These are phyloP conservation scores for Aptenodytes patagonicus DNA, from an alignment of 2,113 vertebrate genomes.

Conservation along the genomic window DNA sequence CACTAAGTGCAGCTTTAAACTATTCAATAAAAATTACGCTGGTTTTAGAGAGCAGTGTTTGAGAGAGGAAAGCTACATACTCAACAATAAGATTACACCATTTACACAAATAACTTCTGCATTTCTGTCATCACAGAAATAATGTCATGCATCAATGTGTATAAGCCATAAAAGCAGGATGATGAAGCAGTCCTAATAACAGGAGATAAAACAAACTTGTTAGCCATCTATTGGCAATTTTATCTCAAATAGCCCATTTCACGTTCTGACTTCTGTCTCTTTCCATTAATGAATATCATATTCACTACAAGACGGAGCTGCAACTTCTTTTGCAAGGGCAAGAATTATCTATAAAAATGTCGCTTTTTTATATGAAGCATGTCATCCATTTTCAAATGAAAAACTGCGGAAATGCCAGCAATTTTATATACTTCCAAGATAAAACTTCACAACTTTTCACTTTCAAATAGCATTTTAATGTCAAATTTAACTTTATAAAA, in stretches of 20 bases:
- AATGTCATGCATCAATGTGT: neutral
- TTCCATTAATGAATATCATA: neutral
- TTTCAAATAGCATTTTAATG: neutral
- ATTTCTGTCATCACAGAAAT: neutral
- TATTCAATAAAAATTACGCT: constrained; percentile 1
- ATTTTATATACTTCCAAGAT: neutral
- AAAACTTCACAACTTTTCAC: neutral
- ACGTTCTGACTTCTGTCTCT: neutral
- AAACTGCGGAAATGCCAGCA: neutral
- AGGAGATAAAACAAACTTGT: neutral
- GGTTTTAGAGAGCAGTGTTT: neutral
- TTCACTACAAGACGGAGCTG: neutral
- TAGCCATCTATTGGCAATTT: neutral
- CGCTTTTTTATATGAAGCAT: neutral
- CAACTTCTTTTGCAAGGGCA: neutral
- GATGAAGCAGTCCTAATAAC: neutral
- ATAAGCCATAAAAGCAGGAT: neutral
- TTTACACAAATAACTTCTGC: constrained; percentile 27
- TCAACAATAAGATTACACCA: constrained; percentile 16
- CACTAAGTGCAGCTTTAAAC: constrained; percentile 32
- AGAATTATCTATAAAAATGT: neutral
- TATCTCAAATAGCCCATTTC: neutral
- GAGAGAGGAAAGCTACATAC: neutral
- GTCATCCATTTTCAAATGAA: neutral
- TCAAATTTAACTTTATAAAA: neutral